Percentiles rank a stretch among this genome's conserved stretches.
Conservation (phyloP, 1,140 invertebrate genomes). For the Hesperophylax magnus region DNA sequence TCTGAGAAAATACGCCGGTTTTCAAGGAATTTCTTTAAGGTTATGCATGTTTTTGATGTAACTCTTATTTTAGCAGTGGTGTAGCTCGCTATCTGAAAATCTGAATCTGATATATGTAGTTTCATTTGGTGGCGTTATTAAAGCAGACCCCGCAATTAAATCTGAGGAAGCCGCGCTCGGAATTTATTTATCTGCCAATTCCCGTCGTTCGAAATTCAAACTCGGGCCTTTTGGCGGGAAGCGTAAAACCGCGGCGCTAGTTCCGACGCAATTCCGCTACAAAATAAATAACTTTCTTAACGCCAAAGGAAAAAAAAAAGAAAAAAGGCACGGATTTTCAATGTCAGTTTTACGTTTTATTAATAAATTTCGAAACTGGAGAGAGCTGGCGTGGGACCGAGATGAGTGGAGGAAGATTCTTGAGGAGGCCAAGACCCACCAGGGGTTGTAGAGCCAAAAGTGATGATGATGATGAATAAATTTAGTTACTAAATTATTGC, state of each 20-base stretch:
- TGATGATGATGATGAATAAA: too few species aligned
- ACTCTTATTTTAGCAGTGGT: too few species aligned
- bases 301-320: not conserved
- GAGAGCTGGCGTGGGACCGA: too few species aligned
- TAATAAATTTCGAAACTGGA: not conserved
- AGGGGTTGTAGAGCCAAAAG: too few species aligned
- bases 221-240: conserved; percentile 26
- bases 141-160: not conserved
- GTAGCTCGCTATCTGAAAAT: too few species aligned
- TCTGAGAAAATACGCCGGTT: too few species aligned
- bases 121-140: not conserved
- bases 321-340: not conserved
- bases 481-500: too few species aligned
- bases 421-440: too few species aligned
- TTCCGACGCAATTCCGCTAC: conserved; percentile 14
- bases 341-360: not conserved
- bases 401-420: too few species aligned
- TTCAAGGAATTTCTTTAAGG: too few species aligned
- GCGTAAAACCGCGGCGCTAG: conserved; percentile 20
- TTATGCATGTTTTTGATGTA: too few species aligned
- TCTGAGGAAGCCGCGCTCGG: conserved; percentile 2
- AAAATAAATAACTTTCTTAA: conserved; percentile 34
- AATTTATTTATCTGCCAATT: conserved; percentile 18
- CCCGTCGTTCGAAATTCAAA: conserved; percentile 5
- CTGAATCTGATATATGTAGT: too few species aligned